Evolutionary conservation across 2,797 vertebrate species (phyloP).

Genomic region (Ceryle rudis): DNA sequence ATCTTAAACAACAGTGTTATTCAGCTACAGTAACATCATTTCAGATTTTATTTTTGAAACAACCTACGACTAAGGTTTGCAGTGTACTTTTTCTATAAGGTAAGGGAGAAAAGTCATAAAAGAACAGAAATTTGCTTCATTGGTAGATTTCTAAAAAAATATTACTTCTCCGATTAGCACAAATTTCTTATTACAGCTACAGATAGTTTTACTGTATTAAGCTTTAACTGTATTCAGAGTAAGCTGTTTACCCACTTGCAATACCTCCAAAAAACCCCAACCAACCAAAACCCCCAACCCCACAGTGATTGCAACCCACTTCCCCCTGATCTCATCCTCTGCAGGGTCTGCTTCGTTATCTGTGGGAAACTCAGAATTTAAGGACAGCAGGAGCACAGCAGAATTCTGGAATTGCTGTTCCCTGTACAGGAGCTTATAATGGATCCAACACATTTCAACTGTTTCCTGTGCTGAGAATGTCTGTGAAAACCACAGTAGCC

Average conservation of each 20-base stretch:
- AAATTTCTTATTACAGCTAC: neutral
- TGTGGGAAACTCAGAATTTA: neutral
- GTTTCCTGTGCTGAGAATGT: neutral
- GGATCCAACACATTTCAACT: neutral
- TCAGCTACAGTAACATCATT: neutral
- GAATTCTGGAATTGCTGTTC: neutral
- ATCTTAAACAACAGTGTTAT: neutral
- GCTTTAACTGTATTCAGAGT: neutral
- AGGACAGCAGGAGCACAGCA: constrained; percentile 15
- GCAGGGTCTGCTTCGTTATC: neutral
- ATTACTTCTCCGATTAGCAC: neutral
- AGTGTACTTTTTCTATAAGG: neutral
- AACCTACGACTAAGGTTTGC: neutral
- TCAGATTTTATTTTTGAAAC: neutral
- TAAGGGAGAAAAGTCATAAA: neutral
- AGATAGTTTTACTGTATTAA: neutral
- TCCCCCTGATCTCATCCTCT: constrained; percentile 31
- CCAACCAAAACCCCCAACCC: constrained; percentile 5
- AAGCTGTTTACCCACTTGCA: neutral
- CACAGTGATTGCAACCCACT: neutral
- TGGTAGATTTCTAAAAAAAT: neutral
- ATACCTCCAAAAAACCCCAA: neutral
- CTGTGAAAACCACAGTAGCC: constrained; percentile 31
- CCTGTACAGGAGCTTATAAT: neutral
- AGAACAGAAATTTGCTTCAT: neutral